Evolutionary conservation across 2,888 invertebrate species (phyloP), one percentile per base, ranked within the genome.

Genomic region (Sminthurides aquaticus): DNA sequence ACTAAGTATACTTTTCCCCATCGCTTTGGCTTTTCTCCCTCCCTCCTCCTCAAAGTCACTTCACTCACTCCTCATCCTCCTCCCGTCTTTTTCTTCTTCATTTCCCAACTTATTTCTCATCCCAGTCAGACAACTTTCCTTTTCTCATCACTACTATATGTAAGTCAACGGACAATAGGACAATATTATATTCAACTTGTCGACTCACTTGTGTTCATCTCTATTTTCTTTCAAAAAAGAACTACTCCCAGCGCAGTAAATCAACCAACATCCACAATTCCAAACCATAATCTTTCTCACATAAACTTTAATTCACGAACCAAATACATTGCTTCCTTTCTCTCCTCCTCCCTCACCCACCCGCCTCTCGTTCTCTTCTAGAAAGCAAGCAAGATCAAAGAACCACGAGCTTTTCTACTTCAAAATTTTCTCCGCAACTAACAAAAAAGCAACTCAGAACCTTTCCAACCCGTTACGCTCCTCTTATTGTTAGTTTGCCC

Each of bases 171-270:
- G 15, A 34, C 43, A 34, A 34, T 34, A 34, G 15, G 8, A 34
- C 43, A 5, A 34, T 15, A 34, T 34, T 34, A 34, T 71, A 71
- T 69, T 69, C 67, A 71, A 68, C 68, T 66, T 68, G 69, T 66
- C 67, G 67, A 67, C 67, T 63, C 66, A 69, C 64, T 64, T 67
- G 65, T 62, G 65, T 61, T 68, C 68, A 65, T 66, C 62, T 66
- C 57, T 65, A 61, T 66, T 56, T 67, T 62, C 52, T 55, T 62
- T 52, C 55, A 62, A 52, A 55, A 55, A 55, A 55, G 22, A 18
- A 18, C 55, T 24, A 25, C 55, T 22, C 49, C 22, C 22, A 3
- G 49, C 18, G 8, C 8, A 3, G 26, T 22, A 25, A 55, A 55
- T 22, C 8, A 55, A 25, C 24, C 52, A n/a, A 11, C 52, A 55